Evolutionary conservation across 1,140 invertebrate genomes (phyloP).

Genomic region (Mamestra configurata): DNA sequence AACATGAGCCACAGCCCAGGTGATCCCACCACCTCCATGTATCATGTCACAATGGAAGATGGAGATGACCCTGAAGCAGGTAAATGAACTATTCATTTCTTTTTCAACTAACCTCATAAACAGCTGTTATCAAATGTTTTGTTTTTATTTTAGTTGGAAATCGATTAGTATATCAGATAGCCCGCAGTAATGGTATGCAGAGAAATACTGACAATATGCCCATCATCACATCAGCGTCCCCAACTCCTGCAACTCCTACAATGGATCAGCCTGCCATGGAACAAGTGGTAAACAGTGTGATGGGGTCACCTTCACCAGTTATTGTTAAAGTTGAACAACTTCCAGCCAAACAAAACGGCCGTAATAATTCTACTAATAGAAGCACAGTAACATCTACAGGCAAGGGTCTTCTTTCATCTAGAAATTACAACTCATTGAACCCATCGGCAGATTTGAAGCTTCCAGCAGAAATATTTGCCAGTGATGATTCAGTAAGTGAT

Average conservation of each 20-base stretch:
- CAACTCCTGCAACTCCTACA: conserved; percentile 65
- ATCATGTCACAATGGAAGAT: conserved; percentile 84
- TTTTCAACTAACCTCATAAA: background rate
- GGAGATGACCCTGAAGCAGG: conserved; percentile 78
- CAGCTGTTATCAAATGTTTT: no score
- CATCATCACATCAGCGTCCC: conserved; percentile 73
- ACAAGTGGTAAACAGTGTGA: conserved; percentile 64
- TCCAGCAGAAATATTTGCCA: conserved; percentile 85
- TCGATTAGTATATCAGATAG: conserved; percentile 64
- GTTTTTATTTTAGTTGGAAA: conserved; percentile 64
- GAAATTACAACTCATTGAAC: conserved; percentile 75
- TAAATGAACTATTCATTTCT: conserved; percentile 49
- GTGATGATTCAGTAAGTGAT: conserved; percentile 83
- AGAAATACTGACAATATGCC: conserved; percentile 64
- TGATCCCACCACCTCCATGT: conserved; percentile 65
- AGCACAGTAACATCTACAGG: conserved; percentile 49
- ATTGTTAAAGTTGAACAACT: conserved; percentile 33
- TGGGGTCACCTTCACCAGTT: conserved; percentile 59
- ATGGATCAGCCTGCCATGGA: conserved; percentile 64
- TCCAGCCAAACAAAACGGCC: conserved; percentile 10
- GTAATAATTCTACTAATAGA: conserved; percentile 2
- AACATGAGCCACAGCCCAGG: conserved; percentile 58
- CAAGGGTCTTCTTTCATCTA: conserved; percentile 66
- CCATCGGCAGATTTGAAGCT: conserved; percentile 80
- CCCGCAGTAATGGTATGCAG: conserved; percentile 60